phyloP scores from a whole-genome alignment of 2,113 vertebrate genomes.

The Cygnus atratus region DNA sequence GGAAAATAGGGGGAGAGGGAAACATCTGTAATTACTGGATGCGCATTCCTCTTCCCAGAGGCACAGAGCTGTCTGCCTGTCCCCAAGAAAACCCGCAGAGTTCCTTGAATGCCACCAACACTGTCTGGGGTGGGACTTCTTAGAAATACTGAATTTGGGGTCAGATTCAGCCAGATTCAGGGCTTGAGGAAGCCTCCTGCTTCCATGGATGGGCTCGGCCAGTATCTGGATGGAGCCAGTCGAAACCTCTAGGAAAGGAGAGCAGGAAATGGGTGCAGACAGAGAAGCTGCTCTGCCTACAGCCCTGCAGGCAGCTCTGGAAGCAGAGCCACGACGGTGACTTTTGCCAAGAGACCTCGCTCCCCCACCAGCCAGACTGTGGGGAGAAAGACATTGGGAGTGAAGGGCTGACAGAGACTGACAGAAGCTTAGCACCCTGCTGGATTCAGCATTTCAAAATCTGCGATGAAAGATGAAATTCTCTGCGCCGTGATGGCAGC shows the following conservation, averaged over 20 bases:
- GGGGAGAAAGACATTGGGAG: constrained; percentile 63
- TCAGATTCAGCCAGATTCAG: background rate
- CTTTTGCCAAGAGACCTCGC: constrained; percentile 34
- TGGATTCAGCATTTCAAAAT: constrained; percentile 45
- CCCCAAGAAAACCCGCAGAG: background rate
- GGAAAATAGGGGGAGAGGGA: background rate
- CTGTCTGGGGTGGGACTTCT: background rate
- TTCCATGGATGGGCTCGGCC: background rate
- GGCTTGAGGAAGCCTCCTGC: accelerated
- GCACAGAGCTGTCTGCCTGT: background rate
- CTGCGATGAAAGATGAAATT: constrained; percentile 10
- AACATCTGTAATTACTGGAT: background rate
- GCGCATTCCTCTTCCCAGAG: background rate
- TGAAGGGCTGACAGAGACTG: constrained; percentile 62
- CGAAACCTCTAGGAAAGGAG: background rate
- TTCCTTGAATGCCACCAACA: background rate
- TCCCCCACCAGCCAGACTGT: constrained; percentile 46
- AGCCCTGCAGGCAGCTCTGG: background rate
- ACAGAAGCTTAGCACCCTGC: constrained; percentile 69
- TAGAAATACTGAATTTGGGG: background rate
- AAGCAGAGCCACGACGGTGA: background rate
- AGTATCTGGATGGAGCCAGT: background rate
- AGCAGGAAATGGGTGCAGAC: background rate
- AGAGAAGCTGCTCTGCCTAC: background rate
- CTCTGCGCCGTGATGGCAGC: background rate